Base-by-base conservation (phyloP, 2,888 invertebrate species). In the Taphrorychus bicolor region DNA sequence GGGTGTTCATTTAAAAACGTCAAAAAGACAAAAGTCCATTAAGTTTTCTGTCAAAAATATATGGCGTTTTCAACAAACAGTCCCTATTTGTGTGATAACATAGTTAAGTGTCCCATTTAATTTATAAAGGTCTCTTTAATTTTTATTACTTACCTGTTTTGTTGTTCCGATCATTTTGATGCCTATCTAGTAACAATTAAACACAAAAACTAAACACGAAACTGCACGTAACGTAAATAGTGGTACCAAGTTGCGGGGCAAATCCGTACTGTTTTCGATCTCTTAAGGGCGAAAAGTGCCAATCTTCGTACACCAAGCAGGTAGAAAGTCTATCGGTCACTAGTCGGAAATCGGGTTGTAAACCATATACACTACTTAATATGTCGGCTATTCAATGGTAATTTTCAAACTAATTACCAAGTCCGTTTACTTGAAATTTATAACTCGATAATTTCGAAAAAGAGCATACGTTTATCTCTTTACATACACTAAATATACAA, bases 81-180 rank as follows among this genome's bases (percentile, higher is more conserved):
- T n/a, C n/a, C n/a, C n/a, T n/a, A n/a, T n/a, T n/a, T n/a, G n/a
- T n/a, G n/a, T n/a, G n/a, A n/a, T n/a, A n/a, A n/a, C n/a, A n/a
- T n/a, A n/a, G n/a, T n/a, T n/a, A n/a, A n/a, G n/a, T n/a, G n/a
- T n/a, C 3, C 32, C 32, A 32, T 9, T 32, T 3, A 32, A 3
- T 45, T 5, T 7, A 45, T 7, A 21, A 54, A 1, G n/a, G n/a
- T n/a, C n/a, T n/a, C n/a, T n/a, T n/a, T n/a, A n/a, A n/a, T n/a
- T n/a, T n/a, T n/a, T n/a, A n/a, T n/a, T 14, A 5, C 60, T 52
- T 59, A 69, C 69, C 69, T 69, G 69, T 60, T 69, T 69, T n/a
- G 69, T 65, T 56, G 69, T 59, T n/a, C 19, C 57, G 42, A 69
- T 63, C 69, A 69, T 69, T 9, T 5, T 63, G 9, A 32, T 7